Evolutionary conservation across 1,140 invertebrate genomes (phyloP).

Genomic region (Aphaenogaster floridana): DNA sequence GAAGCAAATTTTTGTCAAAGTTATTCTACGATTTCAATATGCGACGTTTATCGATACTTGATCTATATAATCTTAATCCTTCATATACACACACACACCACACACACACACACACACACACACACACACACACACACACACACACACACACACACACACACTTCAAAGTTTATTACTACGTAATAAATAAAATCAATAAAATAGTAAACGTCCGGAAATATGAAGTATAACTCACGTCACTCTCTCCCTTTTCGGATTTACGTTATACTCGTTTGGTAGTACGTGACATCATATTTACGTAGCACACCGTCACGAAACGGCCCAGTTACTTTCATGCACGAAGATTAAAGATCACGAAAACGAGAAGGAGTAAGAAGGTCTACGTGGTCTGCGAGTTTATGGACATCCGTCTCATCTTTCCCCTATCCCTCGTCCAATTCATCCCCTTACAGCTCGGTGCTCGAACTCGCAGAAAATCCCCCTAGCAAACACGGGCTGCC

Average conservation of each 20-base stretch:
- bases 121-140: no score
- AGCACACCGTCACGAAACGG: not conserved
- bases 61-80: conserved; percentile 5
- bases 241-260: not conserved
- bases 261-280: not conserved
- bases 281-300: conserved; percentile 41
- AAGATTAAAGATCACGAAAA: conserved; percentile 49
- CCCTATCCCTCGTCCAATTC: conserved; percentile 8
- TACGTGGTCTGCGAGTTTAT: conserved; percentile 33
- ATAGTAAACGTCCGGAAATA: not conserved
- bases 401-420: not conserved
- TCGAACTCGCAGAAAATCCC: conserved; percentile 39
- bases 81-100: no score
- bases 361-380: conserved; percentile 1
- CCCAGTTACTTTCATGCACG: conserved; percentile 6
- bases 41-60: not conserved
- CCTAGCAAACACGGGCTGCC: conserved; percentile 28
- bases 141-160: no score
- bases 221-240: not conserved
- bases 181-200: not conserved
- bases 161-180: not conserved
- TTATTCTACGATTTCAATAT: not conserved
- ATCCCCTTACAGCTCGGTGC: not conserved
- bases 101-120: no score
- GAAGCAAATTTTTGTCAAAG: not conserved